Evolutionary conservation across 2,797 vertebrate genomes (phyloP), one percentile per base, ranked within the genome.

Genomic region (Brachymystax lenok): DNA sequence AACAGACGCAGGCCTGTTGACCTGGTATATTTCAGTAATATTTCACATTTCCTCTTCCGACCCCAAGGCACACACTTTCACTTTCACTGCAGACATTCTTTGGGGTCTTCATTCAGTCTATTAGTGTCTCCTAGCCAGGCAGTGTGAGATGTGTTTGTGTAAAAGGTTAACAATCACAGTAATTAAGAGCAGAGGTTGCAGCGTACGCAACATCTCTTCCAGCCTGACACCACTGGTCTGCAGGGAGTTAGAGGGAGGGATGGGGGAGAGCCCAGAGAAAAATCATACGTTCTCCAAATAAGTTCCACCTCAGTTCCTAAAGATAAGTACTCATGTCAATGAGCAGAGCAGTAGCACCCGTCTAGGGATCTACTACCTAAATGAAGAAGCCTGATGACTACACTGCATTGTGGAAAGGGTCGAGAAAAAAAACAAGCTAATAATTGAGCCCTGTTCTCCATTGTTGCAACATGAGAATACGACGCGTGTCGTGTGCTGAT

Each of bases 101-200:
- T 59, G 6, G 56, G 56, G 6, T 59, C 21, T 17, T 17, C 56
- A 19, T 61, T 12, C 56, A 61, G 56, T 21, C 56, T n/a, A 10
- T 21, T 61, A 19, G 21, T 2, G n/a, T n/a, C 4, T 61, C 56
- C 56, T n/a, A 7, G 56, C n/a, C 56, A 61, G 56, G 56, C 8
- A 21, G 56, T 61, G 56, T 61, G 7, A 21, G 56, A 81, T 77
- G 72, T 82, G 68, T 83, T 83, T 79, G 72, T 59, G 72, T 74
- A 75, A 84, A 84, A 85, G 83, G 83, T 82, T 84, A 82, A 84
- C 80, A 82, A 81, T 82, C 71, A 81, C 77, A 78, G 51, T 74
- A 61, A 61, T 61, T 61, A 61, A 61, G 56, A 61, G 56, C 56
- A 21, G 56, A 8, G 56, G 56, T n/a, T 61, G 40, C 40, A 46